Evolutionary conservation across 2,113 vertebrate genomes (phyloP), one percentile per base, ranked within the genome.

Genomic region (Accipiter cooperii): DNA sequence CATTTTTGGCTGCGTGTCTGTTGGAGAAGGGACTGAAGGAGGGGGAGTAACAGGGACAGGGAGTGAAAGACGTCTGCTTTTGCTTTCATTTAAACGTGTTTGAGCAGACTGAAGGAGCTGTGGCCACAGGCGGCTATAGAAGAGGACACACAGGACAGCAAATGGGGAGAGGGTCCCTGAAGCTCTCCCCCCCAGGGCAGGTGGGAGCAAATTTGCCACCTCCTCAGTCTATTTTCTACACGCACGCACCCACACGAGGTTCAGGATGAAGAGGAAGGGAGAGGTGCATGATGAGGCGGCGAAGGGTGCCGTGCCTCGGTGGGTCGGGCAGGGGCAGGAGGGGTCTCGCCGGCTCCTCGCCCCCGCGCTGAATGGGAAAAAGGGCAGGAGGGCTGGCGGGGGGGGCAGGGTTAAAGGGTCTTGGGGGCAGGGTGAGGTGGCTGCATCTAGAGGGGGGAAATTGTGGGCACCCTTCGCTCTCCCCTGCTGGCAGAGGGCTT

Each of bases 161-260:
- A 65, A 57, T 0, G 0, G 33, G 52, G 16, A 21, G 10, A 3
- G 12, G 2, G 8, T 8, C 10, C 29, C 9, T 38, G 18, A 31
- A 3, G 1, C 3, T 71, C n/a, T 55, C 17, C 26, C 8, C 26
- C 2, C 5, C 6, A 3, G 28, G 22, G 16, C 28, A 82, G 13
- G 46, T n/a, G 29, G 40, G 18, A 87, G 13, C 3, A 65, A 79
- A 61, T 71, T 10, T 19, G 8, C 51, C 33, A 51, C 6, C 22
- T 22, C 18, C 11, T 19, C n/a, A 10, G 22, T 14, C 42, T 20
- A 2, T n/a, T 95, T 89, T 34, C 57, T 55, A 26, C 46, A 58
- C 1, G 9, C 17, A 12, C 0, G 1, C 10, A 64, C 17, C 42
- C 19, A 54, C 44, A 31, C 18, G 44, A 69, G 58, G 34, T 28